Conservation (phyloP, 1,140 invertebrate genomes). For the Brachionus paranguensis region DNA sequence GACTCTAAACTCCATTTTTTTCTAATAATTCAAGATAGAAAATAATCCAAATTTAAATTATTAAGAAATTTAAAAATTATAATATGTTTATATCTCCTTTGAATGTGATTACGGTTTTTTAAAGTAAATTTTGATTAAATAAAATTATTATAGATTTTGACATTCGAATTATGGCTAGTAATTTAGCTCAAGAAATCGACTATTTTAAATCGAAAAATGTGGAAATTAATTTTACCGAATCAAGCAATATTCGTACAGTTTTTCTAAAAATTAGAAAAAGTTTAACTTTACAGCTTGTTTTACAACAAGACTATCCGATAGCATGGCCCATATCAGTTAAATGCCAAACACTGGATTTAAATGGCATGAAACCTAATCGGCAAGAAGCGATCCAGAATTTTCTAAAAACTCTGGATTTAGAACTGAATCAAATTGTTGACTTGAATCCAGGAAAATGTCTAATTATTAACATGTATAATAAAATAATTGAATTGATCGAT, state of each 20-base stretch:
- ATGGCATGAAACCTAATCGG: not conserved
- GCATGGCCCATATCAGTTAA: not conserved
- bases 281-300: not conserved
- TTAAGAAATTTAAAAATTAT: too few species aligned
- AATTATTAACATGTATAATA: not conserved
- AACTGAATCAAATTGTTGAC: slow-evolving; percentile 10
- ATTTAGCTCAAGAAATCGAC: not conserved
- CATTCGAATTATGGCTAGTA: not conserved
- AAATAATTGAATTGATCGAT: not conserved
- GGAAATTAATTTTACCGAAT: not conserved
- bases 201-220: not conserved
- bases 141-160: too few species aligned
- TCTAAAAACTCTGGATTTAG: not conserved
- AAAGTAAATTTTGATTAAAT: too few species aligned
- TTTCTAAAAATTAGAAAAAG: not conserved
- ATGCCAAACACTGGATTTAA: not conserved
- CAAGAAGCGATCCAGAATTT: slow-evolving; percentile 18
- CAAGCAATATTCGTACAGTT: not conserved
- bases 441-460: not conserved
- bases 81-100: too few species aligned
- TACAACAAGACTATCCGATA: slow-evolving; percentile 17
- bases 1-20: too few species aligned
- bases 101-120: too few species aligned
- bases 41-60: too few species aligned
- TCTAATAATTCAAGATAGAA: too few species aligned